Percentiles rank a stretch among this genome's conserved stretches.
Evolutionary conservation across 2,113 vertebrate genomes (phyloP).

Genomic region (Nothoprocta pentlandii): DNA sequence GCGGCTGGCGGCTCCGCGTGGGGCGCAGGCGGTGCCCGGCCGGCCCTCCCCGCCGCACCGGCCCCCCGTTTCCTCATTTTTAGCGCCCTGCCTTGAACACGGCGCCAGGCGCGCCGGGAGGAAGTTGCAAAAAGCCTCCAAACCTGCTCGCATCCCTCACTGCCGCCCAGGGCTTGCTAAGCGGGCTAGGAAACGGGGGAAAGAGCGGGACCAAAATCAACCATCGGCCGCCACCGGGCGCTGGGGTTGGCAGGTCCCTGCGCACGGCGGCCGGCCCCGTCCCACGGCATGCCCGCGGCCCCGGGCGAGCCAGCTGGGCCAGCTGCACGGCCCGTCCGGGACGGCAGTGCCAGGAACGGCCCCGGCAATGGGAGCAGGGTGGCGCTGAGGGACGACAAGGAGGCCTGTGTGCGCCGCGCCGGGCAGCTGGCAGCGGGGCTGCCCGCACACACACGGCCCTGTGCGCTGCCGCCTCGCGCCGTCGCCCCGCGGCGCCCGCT

Average conservation of each 20-base stretch:
- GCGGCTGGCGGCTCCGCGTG: neutral
- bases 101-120: neutral
- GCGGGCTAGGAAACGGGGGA: neutral
- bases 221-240: accelerated
- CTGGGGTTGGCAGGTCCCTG: no score
- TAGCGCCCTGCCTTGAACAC: neutral
- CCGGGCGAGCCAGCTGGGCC: no score
- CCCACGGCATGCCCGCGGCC: accelerated
- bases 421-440: accelerated
- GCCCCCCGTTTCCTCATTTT: slow-evolving; percentile 61
- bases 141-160: neutral
- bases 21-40: neutral
- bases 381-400: neutral
- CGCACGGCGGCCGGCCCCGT: neutral
- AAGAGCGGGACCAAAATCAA: neutral
- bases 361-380: neutral
- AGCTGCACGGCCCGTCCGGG: no score
- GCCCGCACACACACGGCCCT: accelerated
- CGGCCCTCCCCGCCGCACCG: neutral
- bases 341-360: no score
- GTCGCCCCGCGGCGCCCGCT: accelerated
- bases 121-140: slow-evolving; percentile 50
- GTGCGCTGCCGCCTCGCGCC: neutral
- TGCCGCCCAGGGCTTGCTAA: neutral
- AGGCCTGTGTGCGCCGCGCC: accelerated